Conservation (phyloP, 2,797 vertebrate species). For the Argentina silus region DNA sequence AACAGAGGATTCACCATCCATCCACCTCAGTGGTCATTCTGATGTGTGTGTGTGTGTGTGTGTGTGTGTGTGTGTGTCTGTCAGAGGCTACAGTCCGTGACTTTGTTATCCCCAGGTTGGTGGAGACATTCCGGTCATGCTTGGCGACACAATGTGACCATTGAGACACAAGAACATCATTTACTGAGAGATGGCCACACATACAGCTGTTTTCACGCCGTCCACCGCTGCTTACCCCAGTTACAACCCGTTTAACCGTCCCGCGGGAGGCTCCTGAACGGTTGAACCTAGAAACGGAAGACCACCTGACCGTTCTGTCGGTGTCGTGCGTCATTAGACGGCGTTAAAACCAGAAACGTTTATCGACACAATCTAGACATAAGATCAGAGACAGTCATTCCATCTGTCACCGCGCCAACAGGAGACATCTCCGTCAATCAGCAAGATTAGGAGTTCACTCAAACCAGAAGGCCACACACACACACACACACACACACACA, state of each 20-base stretch:
- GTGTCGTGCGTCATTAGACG: slow-evolving; percentile 7
- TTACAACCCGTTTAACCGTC: background rate
- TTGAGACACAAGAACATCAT: slow-evolving; percentile 15
- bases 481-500: too few relatives aligned
- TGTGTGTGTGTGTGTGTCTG: slow-evolving; percentile 8
- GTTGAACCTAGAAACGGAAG: background rate
- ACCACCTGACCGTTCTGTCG: slow-evolving; percentile 1
- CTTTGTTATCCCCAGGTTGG: slow-evolving; percentile 16
- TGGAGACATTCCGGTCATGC: slow-evolving; percentile 41
- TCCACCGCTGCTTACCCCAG: background rate
- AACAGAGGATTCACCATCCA: background rate
- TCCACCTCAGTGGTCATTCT: background rate
- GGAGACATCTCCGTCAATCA: too few relatives aligned
- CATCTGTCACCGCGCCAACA: too few relatives aligned
- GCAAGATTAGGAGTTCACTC: too few relatives aligned
- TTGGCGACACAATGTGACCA: slow-evolving; percentile 16
- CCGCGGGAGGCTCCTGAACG: slow-evolving; percentile 12
- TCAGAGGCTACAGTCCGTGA: background rate
- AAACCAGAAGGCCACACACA: too few relatives aligned
- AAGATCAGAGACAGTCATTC: too few relatives aligned
- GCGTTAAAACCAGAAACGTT: too few relatives aligned
- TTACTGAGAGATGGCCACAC: slow-evolving; percentile 12
- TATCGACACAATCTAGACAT: too few relatives aligned
- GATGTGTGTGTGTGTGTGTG: slow-evolving; percentile 15
- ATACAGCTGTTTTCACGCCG: slow-evolving; percentile 1